Percentiles rank a stretch among this genome's conserved stretches.
phyloP scores from a whole-genome alignment of 2,888 invertebrate genomes.

The Baccha elongata region DNA sequence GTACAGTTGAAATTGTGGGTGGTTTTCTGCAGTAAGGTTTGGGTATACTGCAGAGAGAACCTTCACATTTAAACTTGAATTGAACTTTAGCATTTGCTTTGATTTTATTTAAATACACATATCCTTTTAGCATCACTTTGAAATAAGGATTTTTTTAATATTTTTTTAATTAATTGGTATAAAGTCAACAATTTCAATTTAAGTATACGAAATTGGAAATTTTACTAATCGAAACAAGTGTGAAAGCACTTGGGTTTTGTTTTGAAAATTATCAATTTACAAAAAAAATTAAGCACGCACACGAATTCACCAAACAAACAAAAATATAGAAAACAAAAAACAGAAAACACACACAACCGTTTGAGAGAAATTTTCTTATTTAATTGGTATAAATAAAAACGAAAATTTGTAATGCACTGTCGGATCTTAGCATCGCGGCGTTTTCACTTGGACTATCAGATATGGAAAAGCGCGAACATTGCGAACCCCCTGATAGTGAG shows the following conservation, averaged over 20 bases:
- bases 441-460: constrained; percentile 73
- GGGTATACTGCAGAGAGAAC: constrained; percentile 54
- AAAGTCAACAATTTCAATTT: background rate
- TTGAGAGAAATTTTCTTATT: constrained; percentile 52
- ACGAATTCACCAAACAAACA: constrained; percentile 53
- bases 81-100: constrained; percentile 65
- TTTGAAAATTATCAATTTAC: background rate
- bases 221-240: background rate
- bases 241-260: too few relatives aligned
- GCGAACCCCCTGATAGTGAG: constrained; percentile 69
- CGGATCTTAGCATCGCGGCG: constrained; percentile 73
- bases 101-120: constrained; percentile 31
- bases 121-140: constrained; percentile 33
- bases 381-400: constrained; percentile 72
- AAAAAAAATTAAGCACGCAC: constrained; percentile 44
- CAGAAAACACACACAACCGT: constrained; percentile 56
- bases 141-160: background rate
- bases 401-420: constrained; percentile 69
- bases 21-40: constrained; percentile 44
- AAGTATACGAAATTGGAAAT: too few relatives aligned
- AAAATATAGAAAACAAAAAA: constrained; percentile 1
- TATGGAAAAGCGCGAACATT: constrained; percentile 71
- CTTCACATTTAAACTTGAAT: constrained; percentile 59
- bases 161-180: background rate
- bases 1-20: constrained; percentile 49